Base-by-base conservation (phyloP, 2,113 vertebrate species). In the Ibidorhyncha struthersii region DNA sequence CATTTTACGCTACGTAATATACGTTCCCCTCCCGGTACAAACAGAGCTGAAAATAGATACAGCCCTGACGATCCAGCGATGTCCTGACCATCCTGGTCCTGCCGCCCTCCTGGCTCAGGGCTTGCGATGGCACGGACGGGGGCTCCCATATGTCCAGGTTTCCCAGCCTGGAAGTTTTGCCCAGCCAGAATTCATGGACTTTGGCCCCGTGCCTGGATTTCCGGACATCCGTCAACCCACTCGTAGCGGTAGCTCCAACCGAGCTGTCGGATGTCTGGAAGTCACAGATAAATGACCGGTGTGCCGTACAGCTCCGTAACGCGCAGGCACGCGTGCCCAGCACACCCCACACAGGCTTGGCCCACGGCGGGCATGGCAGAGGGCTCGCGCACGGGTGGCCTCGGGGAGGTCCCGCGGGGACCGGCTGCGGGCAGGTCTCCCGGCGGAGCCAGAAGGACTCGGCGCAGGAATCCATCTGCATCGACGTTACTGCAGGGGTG, bases 1-100 rank as follows among this genome's bases (percentile, higher is more conserved):
- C 43, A 1, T n/a, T 8, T 26, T 5, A 4, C 55, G 1, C 71
- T 0, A 5, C 3, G 1, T 4, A 6, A 16, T 3, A 0, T 7
- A 5, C 11, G 0, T 13, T 40, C 9, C 85, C 74, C 55, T 88
- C 74, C 90, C 2, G 47, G 26, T 53, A 25, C 71, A 17, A 14
- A 7, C 47, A 10, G 85, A 89, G 88, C 95, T 34, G 32, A 92
- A 95, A 97, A 95, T 74, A 97, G 56, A 78, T 6, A 10, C 40
- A 25, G 49, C 16, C 80, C 36, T 7, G 52, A 32, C 7, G 12
- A 22, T 23, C 26, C 78, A 17, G 45, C 21, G 0, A 26, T 7
- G 53, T 76, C 83, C 92, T 82, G 52, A 7, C 49, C 9, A 6
- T 21, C 49, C 76, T 4, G 65, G 18, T 82, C 86, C 74, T 69